A percentile compares a stretch with the other conserved stretches of the same genome.
Conservation (phyloP, 2,797 vertebrate species). For the Sebastolobus alascanus region DNA sequence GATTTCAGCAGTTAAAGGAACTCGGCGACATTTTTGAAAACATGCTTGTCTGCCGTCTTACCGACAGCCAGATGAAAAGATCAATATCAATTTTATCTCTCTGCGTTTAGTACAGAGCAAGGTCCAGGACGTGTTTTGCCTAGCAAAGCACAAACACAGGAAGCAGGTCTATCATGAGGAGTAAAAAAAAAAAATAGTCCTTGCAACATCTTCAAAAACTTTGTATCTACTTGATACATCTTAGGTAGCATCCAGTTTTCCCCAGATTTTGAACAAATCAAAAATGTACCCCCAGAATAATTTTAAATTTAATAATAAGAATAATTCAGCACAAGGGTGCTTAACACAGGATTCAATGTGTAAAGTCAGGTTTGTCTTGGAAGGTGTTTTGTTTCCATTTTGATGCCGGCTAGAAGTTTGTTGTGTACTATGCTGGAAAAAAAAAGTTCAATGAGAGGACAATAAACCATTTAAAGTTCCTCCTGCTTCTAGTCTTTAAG, state of each 20-base stretch:
- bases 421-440: too few relatives aligned
- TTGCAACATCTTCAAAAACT: not conserved
- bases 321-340: not conserved
- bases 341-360: not conserved
- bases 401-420: not conserved
- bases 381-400: not conserved
- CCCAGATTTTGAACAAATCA: not conserved
- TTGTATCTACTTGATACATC: not conserved
- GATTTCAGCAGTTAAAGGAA: slow-evolving; percentile 16
- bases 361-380: not conserved
- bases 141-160: not conserved
- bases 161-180: not conserved
- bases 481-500: not conserved
- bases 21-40: slow-evolving; percentile 8
- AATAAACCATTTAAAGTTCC: not conserved
- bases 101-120: not conserved
- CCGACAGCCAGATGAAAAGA: not conserved
- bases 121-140: not conserved
- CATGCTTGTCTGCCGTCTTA: not conserved
- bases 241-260: not conserved
- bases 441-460: not conserved
- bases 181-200: not conserved
- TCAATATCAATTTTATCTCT: slow-evolving; percentile 8
- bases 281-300: not conserved
- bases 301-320: not conserved